Evolutionary conservation across 2,113 vertebrate species (phyloP), one percentile per base, ranked within the genome.

Genomic region (Gopherus flavomarginatus): DNA sequence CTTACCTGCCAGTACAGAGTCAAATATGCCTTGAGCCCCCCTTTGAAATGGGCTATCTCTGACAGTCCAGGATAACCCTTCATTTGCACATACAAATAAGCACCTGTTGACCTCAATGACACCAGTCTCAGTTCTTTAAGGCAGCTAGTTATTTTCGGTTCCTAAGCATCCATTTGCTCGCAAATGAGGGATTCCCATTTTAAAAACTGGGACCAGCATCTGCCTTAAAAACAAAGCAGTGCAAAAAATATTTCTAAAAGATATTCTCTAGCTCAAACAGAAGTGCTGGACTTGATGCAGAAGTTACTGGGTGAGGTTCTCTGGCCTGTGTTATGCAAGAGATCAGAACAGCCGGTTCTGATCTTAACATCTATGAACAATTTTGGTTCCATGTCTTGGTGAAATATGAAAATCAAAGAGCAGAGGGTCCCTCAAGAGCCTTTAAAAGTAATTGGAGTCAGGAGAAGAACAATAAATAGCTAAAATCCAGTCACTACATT

Each of bases 1-100:
- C 21, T 83, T 91, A 50, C 31, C 87, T 92, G 29, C 97, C 94
- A 75, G 24, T 93, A 87, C 1, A 93, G 72, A 85, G n/a, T 27
- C 54, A 89, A 89, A 65, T 29, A 65, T 44, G 42, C 57, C 78
- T n/a, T 50, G 38, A 47, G 21, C 35, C 10, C 10, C 21, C 2
- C 29, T 94, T 91, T 90, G 47, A 88, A 86, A 52, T 69, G 42
- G 85, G n/a, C 21, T 7, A 22, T 42, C 62, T 77, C 0, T 59
- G 65, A 62, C 26, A 29, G 24, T 27, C 24, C 42, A 47, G 12
- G 42, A 47, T 14, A 78, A 47, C 26, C 75, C 44, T 78, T 47
- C 42, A 78, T 47, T 14, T 47, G 75, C 22, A 14, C 42, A 16
- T 78, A 24, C 42, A 38, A 78, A 47, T 47, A 29, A 78, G 42